These are phyloP conservation scores for Ischnus inquisitorius DNA, from an alignment of 2,888 invertebrate genomes.

Conservation along the genomic window DNA sequence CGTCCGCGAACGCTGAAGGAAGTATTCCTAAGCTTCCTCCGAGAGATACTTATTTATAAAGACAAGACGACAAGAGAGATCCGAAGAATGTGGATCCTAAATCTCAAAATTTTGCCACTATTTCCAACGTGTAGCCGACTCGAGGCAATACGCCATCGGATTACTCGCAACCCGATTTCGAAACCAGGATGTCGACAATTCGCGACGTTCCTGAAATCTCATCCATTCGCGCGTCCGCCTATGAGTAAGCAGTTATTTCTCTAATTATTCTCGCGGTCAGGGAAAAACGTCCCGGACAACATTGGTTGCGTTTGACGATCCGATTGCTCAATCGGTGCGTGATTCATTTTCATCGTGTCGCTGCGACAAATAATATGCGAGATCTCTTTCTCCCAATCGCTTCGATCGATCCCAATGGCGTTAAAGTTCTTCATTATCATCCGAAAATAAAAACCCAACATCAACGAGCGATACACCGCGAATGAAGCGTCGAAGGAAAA, in stretches of 20 bases:
- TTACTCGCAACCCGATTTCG: slow-evolving; percentile 7
- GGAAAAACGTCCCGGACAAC: slow-evolving; percentile 17
- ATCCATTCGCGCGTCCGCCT: background rate
- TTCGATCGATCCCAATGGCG: background rate
- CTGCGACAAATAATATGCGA: background rate
- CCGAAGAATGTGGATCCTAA: no score
- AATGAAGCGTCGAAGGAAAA: background rate
- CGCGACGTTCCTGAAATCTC: slow-evolving; percentile 6
- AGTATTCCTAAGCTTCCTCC: no score
- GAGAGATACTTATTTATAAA: no score
- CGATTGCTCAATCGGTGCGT: slow-evolving; percentile 33
- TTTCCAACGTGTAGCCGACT: no score
- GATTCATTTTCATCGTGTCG: slow-evolving; percentile 24
- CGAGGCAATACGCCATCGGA: background rate
- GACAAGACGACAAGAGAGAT: background rate
- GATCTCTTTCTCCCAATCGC: background rate
- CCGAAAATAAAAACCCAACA: background rate
- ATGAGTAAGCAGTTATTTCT: slow-evolving; percentile 28
- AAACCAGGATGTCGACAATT: slow-evolving; percentile 23
- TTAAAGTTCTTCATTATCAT: background rate
- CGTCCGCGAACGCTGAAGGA: no score
- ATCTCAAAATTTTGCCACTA: no score
- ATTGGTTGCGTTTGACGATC: background rate
- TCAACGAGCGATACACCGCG: background rate
- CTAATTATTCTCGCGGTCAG: slow-evolving; percentile 24